phyloP scores from a whole-genome alignment of 2,888 invertebrate genomes.

The Hydropsyche betteni region DNA sequence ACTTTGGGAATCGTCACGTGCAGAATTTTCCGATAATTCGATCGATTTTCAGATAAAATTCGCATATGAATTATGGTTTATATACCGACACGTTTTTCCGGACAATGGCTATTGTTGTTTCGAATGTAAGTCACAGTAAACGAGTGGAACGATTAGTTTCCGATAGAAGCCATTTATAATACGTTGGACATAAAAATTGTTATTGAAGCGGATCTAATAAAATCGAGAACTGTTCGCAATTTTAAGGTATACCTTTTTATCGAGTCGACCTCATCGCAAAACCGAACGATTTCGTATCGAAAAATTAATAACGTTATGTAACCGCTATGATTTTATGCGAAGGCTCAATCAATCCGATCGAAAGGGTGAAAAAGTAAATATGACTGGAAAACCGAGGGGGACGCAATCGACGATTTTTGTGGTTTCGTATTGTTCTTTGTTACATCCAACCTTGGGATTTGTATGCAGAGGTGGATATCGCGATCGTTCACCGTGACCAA shows the following conservation, averaged over 20 bases:
- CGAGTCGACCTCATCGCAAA: not conserved
- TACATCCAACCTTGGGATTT: slow-evolving; percentile 2
- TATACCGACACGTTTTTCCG: too few species aligned
- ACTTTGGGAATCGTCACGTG: too few species aligned
- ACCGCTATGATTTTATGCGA: too few species aligned
- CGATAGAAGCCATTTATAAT: not conserved
- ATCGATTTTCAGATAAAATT: too few species aligned
- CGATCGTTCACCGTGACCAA: slow-evolving; percentile 5
- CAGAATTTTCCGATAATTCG: too few species aligned
- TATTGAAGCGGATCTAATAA: not conserved
- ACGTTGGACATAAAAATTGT: not conserved
- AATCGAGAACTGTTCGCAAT: not conserved
- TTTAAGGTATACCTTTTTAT: not conserved
- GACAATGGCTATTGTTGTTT: too few species aligned
- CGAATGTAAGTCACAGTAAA: too few species aligned
- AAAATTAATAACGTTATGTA: not conserved
- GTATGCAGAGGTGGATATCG: not conserved
- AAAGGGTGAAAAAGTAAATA: not conserved
- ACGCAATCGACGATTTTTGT: too few species aligned
- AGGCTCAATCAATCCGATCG: too few species aligned
- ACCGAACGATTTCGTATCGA: not conserved
- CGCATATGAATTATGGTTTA: too few species aligned
- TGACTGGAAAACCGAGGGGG: not conserved
- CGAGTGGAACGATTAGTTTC: too few species aligned
- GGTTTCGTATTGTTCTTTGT: not conserved